phyloP scores from a whole-genome alignment of 37 sponge, comb jelly and placozoan species.

The Tethya wilhelma region DNA sequence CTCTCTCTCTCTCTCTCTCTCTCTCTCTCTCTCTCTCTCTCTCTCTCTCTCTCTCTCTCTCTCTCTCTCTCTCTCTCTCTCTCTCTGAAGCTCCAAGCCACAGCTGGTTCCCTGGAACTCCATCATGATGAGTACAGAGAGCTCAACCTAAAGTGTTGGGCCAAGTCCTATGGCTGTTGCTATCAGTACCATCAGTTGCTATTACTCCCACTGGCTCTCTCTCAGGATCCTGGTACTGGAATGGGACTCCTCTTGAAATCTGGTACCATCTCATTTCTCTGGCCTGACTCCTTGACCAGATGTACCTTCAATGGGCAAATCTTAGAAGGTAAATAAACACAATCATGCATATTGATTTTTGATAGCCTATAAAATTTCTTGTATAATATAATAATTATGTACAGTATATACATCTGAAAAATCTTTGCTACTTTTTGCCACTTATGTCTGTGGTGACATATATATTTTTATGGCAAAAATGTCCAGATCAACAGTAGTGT shows the following conservation, averaged over 20 bases:
- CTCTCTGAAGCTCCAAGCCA: conserved; percentile 24
- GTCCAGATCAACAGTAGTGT: too few relatives aligned
- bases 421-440: too few relatives aligned
- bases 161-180: conserved; percentile 65
- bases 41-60: background rate
- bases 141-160: conserved; percentile 52
- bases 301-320: too few relatives aligned
- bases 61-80: conserved; percentile 13
- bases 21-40: conserved; percentile 25
- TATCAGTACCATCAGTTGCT: conserved; percentile 57
- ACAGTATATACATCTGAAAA: too few relatives aligned
- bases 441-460: too few relatives aligned
- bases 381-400: too few relatives aligned
- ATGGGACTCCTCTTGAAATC: conserved; percentile 33
- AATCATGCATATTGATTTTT: too few relatives aligned
- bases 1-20: conserved; percentile 13
- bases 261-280: conserved; percentile 22
- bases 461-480: too few relatives aligned
- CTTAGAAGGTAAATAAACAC: too few relatives aligned
- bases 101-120: conserved; percentile 34
- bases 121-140: conserved; percentile 43
- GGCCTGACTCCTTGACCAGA: background rate
- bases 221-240: conserved; percentile 50
- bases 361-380: too few relatives aligned
- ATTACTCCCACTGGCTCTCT: conserved; percentile 26